phyloP scores from a whole-genome alignment of 2,113 vertebrate genomes.

The Tragelaphus buxtoni region DNA sequence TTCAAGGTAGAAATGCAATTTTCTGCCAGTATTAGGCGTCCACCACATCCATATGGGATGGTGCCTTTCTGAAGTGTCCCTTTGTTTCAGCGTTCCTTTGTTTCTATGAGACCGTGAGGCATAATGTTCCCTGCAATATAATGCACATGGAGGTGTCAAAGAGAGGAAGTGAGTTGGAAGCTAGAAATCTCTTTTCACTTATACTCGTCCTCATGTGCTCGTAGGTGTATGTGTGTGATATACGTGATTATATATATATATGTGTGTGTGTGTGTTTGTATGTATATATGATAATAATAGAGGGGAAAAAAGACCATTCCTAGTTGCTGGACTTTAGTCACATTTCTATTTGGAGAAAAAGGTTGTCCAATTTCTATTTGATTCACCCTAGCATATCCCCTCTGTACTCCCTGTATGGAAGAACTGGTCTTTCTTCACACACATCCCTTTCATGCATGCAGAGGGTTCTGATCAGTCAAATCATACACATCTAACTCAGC shows the following conservation, averaged over 20 bases:
- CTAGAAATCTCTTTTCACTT: neutral
- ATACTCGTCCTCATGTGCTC: neutral
- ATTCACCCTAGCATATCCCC: neutral
- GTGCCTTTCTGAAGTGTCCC: neutral
- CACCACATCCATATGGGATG: neutral
- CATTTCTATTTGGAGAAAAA: conserved; percentile 6
- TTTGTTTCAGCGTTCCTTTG: neutral
- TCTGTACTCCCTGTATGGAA: neutral
- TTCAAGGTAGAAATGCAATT: neutral
- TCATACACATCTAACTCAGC: neutral
- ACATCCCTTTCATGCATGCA: neutral
- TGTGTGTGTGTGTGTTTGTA: too few relatives aligned
- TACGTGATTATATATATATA: neutral
- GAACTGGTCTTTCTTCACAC: neutral
- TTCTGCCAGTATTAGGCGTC: neutral
- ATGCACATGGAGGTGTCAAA: neutral
- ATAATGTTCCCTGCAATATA: neutral
- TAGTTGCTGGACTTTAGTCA: neutral
- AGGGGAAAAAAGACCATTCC: neutral
- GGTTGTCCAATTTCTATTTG: neutral
- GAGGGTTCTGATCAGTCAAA: neutral
- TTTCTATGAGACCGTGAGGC: neutral
- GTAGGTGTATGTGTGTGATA: neutral
- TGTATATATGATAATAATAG: neutral
- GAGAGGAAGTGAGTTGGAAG: neutral